Base-by-base conservation (phyloP, 2,888 invertebrate genomes). In the Aphodius granarius region DNA sequence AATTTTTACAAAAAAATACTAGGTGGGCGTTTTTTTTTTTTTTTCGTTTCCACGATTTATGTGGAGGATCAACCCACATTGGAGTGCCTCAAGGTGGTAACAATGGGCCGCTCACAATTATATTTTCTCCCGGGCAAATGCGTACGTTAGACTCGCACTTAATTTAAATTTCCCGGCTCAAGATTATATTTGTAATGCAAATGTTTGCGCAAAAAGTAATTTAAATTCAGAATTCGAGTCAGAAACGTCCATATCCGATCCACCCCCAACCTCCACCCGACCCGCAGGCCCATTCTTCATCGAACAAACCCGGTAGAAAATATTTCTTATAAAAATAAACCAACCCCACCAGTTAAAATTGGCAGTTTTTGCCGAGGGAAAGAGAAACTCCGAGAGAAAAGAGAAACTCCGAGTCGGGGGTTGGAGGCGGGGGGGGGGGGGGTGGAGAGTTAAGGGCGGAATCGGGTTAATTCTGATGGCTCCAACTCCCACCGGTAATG, bases 401-500 rank as follows among this genome's bases (percentile, higher is more conserved):
- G n/a, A n/a, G n/a, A n/a, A n/a, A n/a, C n/a, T n/a, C n/a, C n/a
- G n/a, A n/a, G n/a, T n/a, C n/a, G n/a, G n/a, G n/a, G n/a, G n/a
- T n/a, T n/a, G n/a, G n/a, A n/a, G n/a, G n/a, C n/a, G n/a, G n/a
- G n/a, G n/a, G n/a, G n/a, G n/a, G n/a, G n/a, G n/a, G n/a, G n/a
- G n/a, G n/a, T n/a, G n/a, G n/a, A n/a, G n/a, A n/a, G n/a, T n/a
- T n/a, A n/a, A n/a, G n/a, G n/a, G 43, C 5, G 43, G 43, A 43
- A 43, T 43, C 13, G 43, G 43, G 43, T 68, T 68, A 68, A 68
- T 68, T 68, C 22, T 68, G 68, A 68, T 20, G 22, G 68, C 20
- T 20, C 21, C n/a, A 68, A 68, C 19, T 68, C 68, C 68, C 68
- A 68, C 68, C 68, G 68, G 68, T 68, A 68, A 68, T 68, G 68